Evolutionary conservation across 2,113 vertebrate species (phyloP).

Genomic region (Condylura cristata): DNA sequence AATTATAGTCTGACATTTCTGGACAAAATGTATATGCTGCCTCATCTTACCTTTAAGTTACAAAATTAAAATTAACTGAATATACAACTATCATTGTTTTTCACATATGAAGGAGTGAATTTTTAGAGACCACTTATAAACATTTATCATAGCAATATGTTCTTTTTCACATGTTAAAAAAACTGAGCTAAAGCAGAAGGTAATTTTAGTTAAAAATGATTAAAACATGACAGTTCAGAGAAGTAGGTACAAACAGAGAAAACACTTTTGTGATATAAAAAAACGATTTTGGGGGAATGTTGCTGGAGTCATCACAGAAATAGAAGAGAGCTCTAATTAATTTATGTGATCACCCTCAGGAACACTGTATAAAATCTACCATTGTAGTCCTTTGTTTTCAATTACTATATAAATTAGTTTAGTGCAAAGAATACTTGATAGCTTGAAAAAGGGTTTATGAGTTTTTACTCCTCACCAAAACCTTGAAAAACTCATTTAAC

Average conservation of each 20-base stretch:
- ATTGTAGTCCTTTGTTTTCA: not conserved
- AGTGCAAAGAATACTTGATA: not conserved
- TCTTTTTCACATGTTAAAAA: constrained; percentile 71
- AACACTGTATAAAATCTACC: not conserved
- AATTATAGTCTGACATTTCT: not conserved
- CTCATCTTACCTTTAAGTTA: constrained; percentile 17
- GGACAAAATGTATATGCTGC: not conserved
- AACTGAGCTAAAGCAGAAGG: constrained; percentile 63
- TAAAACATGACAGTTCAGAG: constrained; percentile 66
- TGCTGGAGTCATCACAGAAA: constrained; percentile 29
- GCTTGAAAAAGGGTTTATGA: not conserved
- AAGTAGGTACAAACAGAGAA: constrained; percentile 63
- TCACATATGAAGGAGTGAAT: constrained; percentile 4
- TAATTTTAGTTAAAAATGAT: constrained; percentile 79
- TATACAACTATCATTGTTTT: constrained; percentile 48
- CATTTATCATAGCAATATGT: constrained; percentile 57
- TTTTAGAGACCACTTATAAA: constrained; percentile 44
- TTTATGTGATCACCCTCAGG: not conserved
- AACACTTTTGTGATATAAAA: constrained; percentile 60
- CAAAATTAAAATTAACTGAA: constrained; percentile 37
- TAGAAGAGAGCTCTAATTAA: not conserved
- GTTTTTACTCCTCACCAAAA: not conserved
- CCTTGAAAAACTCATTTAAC: not conserved
- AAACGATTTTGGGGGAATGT: constrained; percentile 10
- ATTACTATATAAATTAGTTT: not conserved